Percentiles rank a stretch among this genome's conserved stretches.
phyloP scores from a whole-genome alignment of 53 echinoderm and acorn worm species.

The Holothuria leucospilota region DNA sequence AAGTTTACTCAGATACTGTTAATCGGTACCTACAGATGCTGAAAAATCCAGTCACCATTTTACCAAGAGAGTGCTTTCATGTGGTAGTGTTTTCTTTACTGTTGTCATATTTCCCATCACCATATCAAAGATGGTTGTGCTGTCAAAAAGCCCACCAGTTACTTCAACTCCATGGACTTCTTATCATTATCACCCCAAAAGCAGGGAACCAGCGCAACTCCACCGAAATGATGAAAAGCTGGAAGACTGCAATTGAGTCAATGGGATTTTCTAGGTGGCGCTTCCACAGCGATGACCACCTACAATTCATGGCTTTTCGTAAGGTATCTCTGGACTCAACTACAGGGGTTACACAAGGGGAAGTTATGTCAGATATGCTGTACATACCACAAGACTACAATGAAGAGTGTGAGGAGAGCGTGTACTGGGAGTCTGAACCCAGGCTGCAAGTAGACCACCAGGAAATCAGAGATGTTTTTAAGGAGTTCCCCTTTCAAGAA shows the following conservation, averaged over 20 bases:
- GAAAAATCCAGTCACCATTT: constrained; percentile 89
- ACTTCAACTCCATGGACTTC: constrained; percentile 87
- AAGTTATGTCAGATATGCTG: constrained; percentile 83
- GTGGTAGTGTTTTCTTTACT: constrained; percentile 95
- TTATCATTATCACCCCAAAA: constrained; percentile 94
- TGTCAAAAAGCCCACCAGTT: constrained; percentile 99
- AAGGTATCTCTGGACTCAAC: constrained; percentile 74
- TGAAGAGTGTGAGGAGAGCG: constrained; percentile 91
- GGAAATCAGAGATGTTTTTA: constrained; percentile 73
- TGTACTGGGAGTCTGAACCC: constrained; percentile 75
- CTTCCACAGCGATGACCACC: constrained; percentile 86
- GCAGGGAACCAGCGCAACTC: constrained; percentile 90
- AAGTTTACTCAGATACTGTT: constrained; percentile 92
- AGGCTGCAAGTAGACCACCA: constrained; percentile 17
- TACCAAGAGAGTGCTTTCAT: constrained; percentile 94
- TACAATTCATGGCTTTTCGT: constrained; percentile 98
- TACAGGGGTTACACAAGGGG: constrained; percentile 45
- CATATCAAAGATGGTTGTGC: constrained; percentile 97
- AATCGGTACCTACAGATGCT: constrained; percentile 90
- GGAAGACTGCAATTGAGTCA: constrained; percentile 87
- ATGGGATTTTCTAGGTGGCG: constrained; percentile 91
- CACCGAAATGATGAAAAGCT: constrained; percentile 90
- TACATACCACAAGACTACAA: constrained; percentile 98
- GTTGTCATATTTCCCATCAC: constrained; percentile 98
- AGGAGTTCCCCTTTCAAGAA: constrained; percentile 69